Base-by-base conservation (phyloP, 2,888 invertebrate species). In the Trissolcus brochymenae region DNA sequence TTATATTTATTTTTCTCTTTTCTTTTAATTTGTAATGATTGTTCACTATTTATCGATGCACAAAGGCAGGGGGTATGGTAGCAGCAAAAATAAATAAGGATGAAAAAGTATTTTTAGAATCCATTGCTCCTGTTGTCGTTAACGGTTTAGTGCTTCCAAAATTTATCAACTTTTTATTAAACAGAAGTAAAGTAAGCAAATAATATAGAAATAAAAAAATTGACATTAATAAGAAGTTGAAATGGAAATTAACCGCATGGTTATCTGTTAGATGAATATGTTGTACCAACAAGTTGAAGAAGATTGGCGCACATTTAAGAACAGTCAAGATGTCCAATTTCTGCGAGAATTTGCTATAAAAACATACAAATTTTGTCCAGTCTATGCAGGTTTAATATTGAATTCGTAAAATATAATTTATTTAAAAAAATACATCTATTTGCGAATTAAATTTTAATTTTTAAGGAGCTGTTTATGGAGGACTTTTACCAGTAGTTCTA, bases 11-110 rank as follows among this genome's bases (percentile, higher is more conserved):
- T 19, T 2, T 19, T 19, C 19, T 19, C 19, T 19, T 2, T 19
- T 2, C 2, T 19, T 19, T 19, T 19, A 19, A 1, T 50, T 14
- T 14, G 19, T 50, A n/a, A 50, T 0, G 1, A 51, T 6, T 51
- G 2, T 14, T 14, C 11, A 51, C 13, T 54, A 1, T 7, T 54
- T 25, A 54, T n/a, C 6, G 4, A 9, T 16, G 7, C 46, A 14
- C 14, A 6, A 11, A 77, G 77, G 49, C 19, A 21, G 77, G 68
- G 9, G 77, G 77, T 6, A 68, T 77, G 77, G 59, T 77, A 56
- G 17, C 68, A 25, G 68, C 77, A 14, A 13, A 19, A n/a, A 17
- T 21, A 17, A 3, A 9, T 35, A 35, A 50, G 11, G 73, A 77
- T 17, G 14, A 1, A 11, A 56, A 77, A 3, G 72, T 77, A 13